These are phyloP conservation scores for Urechis unicinctus DNA, from an alignment of 2,888 invertebrate species.

Conservation along the genomic window DNA sequence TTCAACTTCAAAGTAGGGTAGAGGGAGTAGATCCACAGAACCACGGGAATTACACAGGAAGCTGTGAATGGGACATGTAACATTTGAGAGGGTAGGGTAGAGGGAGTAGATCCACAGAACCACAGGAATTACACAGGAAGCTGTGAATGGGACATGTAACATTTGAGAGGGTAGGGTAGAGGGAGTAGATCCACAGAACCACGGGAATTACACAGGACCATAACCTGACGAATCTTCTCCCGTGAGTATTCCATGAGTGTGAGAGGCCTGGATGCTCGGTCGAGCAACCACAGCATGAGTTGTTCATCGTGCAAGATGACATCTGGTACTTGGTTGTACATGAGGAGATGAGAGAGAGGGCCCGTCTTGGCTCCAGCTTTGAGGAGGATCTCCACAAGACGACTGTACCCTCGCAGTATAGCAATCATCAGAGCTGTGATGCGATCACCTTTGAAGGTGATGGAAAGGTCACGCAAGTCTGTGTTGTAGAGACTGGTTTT, in stretches of 20 bases:
- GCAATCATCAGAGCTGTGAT: slow-evolving; percentile 3
- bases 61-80: too few species aligned
- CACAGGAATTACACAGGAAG: too few species aligned
- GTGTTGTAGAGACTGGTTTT: slow-evolving; percentile 2
- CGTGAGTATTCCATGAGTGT: not conserved
- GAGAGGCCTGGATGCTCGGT: not conserved
- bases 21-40: too few species aligned
- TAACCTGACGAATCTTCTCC: too few species aligned
- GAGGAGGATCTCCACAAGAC: slow-evolving; percentile 1
- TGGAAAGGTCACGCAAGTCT: not conserved
- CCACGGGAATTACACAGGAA: too few species aligned
- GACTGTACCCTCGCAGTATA: not conserved
- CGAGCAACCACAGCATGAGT: not conserved
- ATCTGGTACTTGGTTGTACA: not conserved
- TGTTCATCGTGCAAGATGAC: not conserved
- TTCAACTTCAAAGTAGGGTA: too few species aligned
- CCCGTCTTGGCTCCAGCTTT: not conserved
- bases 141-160: too few species aligned
- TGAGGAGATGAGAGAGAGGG: not conserved
- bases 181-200: too few species aligned
- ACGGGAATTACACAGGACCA: too few species aligned
- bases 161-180: too few species aligned
- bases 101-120: too few species aligned
- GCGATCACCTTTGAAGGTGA: not conserved
- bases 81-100: too few species aligned